Evolutionary conservation across 2,797 vertebrate genomes (phyloP).

Genomic region (Myotis daubentonii): DNA sequence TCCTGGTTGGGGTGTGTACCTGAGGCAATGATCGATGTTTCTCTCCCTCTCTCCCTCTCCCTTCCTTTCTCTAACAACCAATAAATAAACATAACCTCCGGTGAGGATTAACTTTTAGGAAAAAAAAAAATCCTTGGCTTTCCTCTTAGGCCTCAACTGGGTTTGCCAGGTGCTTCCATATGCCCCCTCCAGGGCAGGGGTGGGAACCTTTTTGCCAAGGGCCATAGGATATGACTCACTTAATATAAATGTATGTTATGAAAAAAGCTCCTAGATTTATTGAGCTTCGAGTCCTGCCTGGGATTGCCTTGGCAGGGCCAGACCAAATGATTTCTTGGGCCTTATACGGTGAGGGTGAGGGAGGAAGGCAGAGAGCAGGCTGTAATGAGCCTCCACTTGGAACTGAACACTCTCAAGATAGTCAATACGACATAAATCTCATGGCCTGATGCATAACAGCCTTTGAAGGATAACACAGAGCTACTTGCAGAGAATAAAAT

Average conservation of each 20-base stretch:
- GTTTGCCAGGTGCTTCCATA: not conserved
- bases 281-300: too few relatives aligned
- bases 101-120: not conserved
- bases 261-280: too few relatives aligned
- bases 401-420: constrained; percentile 52
- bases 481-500: constrained; percentile 58
- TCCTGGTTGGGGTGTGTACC: not conserved
- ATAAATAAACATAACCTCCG: not conserved
- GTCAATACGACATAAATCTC: constrained; percentile 50
- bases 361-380: constrained; percentile 29
- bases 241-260: too few relatives aligned
- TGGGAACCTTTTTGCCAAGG: too few relatives aligned
- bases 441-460: not conserved
- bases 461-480: constrained; percentile 48
- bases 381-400: not conserved
- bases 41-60: not conserved
- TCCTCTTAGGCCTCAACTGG: constrained; percentile 15
- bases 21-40: not conserved
- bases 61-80: not conserved
- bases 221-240: too few relatives aligned
- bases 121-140: not conserved
- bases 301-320: too few relatives aligned
- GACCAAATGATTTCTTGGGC: too few relatives aligned
- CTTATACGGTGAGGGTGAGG: not conserved
- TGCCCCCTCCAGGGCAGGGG: not conserved